phyloP scores from a whole-genome alignment of 2,113 vertebrate species.

The Eonycteris spelaea region DNA sequence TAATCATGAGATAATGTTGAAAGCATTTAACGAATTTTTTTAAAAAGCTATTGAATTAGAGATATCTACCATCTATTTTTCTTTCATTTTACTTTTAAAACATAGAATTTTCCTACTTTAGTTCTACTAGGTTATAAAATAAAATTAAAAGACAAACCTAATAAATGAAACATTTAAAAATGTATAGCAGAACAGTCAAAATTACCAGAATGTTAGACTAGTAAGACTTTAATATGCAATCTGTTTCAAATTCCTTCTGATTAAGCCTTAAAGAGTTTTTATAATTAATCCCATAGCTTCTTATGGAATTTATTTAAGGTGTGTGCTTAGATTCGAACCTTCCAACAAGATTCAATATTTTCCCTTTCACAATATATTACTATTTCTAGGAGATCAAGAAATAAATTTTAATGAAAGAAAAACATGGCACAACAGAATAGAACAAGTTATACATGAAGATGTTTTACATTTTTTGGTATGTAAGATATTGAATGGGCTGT shows the following conservation, averaged over 20 bases:
- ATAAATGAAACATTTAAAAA: neutral
- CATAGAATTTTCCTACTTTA: neutral
- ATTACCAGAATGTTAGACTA: neutral
- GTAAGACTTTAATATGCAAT: neutral
- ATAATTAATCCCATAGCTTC: neutral
- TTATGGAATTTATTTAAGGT: neutral
- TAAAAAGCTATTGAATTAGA: neutral
- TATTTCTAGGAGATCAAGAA: neutral
- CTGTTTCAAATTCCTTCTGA: neutral
- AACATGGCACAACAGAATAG: neutral
- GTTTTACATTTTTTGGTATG: neutral
- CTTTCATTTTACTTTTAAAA: neutral
- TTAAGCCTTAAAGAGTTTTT: neutral
- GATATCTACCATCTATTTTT: neutral
- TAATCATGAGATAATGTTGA: slow-evolving; percentile 39
- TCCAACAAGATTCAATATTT: neutral
- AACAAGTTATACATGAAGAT: neutral
- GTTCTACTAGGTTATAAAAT: neutral
- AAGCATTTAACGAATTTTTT: slow-evolving; percentile 28
- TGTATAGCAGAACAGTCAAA: neutral
- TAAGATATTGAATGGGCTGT: neutral
- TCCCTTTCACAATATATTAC: neutral
- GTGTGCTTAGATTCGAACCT: neutral
- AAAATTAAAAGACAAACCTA: neutral
- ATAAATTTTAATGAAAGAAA: neutral